These are phyloP conservation scores for Pemphigus obesinymphae DNA, from an alignment of 1,140 invertebrate species.

Conservation along the genomic window DNA sequence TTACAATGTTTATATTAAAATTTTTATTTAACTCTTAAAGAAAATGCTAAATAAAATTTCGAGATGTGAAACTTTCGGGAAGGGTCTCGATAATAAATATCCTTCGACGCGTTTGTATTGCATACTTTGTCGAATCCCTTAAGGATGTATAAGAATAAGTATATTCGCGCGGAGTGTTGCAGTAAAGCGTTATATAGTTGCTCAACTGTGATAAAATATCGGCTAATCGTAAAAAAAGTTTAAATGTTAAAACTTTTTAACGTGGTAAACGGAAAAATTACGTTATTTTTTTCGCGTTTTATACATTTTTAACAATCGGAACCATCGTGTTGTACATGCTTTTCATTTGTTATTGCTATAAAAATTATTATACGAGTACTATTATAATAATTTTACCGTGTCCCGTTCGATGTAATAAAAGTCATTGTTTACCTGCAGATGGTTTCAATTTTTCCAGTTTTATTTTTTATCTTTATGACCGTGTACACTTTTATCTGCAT, in stretches of 20 bases:
- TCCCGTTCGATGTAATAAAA: neutral
- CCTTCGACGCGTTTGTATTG: neutral
- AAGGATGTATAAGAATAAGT: neutral
- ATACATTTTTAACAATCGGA: neutral
- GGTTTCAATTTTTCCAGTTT: neutral
- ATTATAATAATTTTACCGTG: neutral
- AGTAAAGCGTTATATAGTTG: too few relatives aligned
- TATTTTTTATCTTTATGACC: too few relatives aligned
- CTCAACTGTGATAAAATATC: slow-evolving; percentile 5
- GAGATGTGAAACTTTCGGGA: too few relatives aligned
- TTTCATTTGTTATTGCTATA: too few relatives aligned
- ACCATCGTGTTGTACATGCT: too few relatives aligned
- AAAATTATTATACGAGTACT: too few relatives aligned
- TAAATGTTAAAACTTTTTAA: slow-evolving; percentile 18
- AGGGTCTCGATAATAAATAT: too few relatives aligned
- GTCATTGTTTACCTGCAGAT: neutral
- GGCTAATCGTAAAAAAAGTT: slow-evolving; percentile 5
- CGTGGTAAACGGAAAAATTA: neutral
- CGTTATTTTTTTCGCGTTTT: neutral
- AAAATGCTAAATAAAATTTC: too few relatives aligned
- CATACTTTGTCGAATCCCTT: neutral
- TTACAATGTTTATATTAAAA: too few relatives aligned
- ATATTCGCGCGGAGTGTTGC: neutral
- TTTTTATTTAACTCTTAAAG: too few relatives aligned
- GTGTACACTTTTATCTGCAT: too few relatives aligned